These are phyloP conservation scores for Cyphomyrus discorhynchus DNA, from an alignment of 2,113 vertebrate species.

Conservation along the genomic window DNA sequence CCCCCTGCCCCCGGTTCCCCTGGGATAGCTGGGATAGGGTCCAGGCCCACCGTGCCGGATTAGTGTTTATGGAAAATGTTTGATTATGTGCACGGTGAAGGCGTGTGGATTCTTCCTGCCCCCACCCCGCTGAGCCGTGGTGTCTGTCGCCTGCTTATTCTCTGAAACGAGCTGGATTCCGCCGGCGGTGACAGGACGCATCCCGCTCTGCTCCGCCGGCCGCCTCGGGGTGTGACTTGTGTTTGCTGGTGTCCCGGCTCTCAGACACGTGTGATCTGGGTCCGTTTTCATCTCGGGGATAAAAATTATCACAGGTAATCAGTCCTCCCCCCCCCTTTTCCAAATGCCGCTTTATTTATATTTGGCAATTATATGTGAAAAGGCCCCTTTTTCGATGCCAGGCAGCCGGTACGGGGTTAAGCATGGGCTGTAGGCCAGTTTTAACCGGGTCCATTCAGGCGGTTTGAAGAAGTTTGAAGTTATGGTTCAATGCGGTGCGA, in stretches of 20 bases:
- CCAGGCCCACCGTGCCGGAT: constrained; percentile 46
- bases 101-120: neutral
- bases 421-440: neutral
- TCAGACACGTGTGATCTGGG: neutral
- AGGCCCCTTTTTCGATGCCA: neutral
- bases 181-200: neutral
- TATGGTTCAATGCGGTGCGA: neutral
- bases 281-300: neutral
- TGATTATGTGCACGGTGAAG: constrained; percentile 23
- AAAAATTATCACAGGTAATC: neutral
- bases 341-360: neutral
- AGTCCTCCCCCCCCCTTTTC: neutral
- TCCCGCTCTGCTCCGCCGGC: neutral
- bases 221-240: neutral
- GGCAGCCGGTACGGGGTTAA: neutral
- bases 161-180: neutral
- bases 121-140: neutral
- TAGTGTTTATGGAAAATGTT: constrained; percentile 50
- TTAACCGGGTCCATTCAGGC: neutral
- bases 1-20: neutral
- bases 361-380: neutral
- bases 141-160: neutral
- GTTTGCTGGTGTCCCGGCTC: neutral
- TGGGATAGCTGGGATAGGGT: neutral
- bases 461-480: neutral